Percentiles rank a stretch among this genome's conserved stretches.
phyloP scores from a whole-genome alignment of 2,888 invertebrate species.

The Tetragonula carbonaria region DNA sequence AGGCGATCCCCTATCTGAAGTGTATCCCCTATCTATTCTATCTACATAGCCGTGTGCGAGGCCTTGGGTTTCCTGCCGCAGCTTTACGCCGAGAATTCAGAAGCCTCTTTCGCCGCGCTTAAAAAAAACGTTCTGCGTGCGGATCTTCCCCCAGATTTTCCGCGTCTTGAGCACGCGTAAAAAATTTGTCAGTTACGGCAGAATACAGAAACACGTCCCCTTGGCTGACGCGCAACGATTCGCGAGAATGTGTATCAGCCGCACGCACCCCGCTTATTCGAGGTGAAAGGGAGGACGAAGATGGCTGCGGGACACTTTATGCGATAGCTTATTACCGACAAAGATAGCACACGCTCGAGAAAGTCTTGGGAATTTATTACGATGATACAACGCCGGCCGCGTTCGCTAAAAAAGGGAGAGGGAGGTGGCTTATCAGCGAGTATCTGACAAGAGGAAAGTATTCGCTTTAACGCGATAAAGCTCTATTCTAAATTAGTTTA shows the following conservation, averaged over 20 bases:
- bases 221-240: background rate
- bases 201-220: background rate
- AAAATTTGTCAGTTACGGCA: conserved; percentile 18
- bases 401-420: background rate
- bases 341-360: background rate
- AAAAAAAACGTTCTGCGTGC: background rate
- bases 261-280: background rate
- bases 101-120: conserved; percentile 19
- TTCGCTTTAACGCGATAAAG: background rate
- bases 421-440: background rate
- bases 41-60: conserved; percentile 14
- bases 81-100: conserved; percentile 17
- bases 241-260: background rate
- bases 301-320: background rate
- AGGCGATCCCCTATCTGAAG: conserved; percentile 40
- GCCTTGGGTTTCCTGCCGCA: conserved; percentile 18
- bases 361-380: background rate
- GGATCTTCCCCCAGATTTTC: conserved; percentile 19
- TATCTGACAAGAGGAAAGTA: background rate
- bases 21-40: conserved; percentile 39
- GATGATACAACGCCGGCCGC: background rate
- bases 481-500: background rate
- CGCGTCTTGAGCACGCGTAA: conserved; percentile 10
- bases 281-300: background rate
- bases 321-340: conserved; percentile 18